Base-by-base conservation (phyloP, 1,140 invertebrate genomes). In the Gryllus bimaculatus region DNA sequence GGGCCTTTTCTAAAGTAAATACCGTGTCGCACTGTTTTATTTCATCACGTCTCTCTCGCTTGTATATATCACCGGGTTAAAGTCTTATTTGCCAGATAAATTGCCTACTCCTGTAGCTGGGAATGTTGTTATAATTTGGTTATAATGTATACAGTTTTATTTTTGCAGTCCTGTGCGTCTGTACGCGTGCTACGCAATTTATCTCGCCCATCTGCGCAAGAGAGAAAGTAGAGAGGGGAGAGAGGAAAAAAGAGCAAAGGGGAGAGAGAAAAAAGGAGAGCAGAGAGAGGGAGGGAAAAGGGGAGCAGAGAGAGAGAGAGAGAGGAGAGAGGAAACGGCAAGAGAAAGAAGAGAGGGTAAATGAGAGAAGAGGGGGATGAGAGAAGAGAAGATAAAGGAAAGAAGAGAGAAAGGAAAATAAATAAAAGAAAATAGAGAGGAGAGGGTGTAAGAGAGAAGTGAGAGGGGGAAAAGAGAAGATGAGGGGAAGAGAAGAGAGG, bases 131-230 rank as follows among this genome's bases (percentile, higher is more conserved):
- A 66, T 66, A 66, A 66, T 66, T 66, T 66, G 54, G 54, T 66
- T 66, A 66, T 66, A 66, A 66, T 66, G 54, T 66, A 66, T 66
- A 66, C 54, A 66, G 54, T 66, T 66, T 66, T 66, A 66, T 66
- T 66, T 39, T 66, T 18, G 54, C 54, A 66, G 54, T 66, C 54
- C 54, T 39, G 54, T 66, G 54, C 18, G 10, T 66, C 54, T 10
- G 54, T 13, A 18, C 54, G 54, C 10, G 18, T 10, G 54, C 18
- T 18, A 66, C 18, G 0, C 54, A 39, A 39, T 66, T 66, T 66
- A 66, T 66, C 54, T 66, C 26, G 26, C 26, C 26, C 26, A 39
- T 39, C 26, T 39, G 26, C 26, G 26, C 26, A 39, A 39, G 26
- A 39, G 26, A 39, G 26, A 39, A 39, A 39, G 26, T 39, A 39